Evolutionary conservation across 2,888 invertebrate species (phyloP).

Genomic region (Anodontia alba): DNA sequence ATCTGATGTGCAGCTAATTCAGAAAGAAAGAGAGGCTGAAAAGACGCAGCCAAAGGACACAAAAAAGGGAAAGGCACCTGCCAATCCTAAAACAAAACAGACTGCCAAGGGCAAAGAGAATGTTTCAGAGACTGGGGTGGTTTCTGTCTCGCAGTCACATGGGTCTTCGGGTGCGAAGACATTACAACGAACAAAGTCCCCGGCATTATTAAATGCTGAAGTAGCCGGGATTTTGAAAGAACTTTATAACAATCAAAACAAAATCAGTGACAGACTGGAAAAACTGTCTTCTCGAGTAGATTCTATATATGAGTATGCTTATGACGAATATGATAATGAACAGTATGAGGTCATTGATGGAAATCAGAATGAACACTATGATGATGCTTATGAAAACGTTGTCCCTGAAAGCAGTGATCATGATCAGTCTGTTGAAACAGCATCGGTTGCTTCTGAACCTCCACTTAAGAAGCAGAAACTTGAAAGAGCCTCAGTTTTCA

Average conservation of each 20-base stretch:
- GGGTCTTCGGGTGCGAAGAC: no score
- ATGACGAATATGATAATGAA: not conserved
- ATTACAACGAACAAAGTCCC: not conserved
- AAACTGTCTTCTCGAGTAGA: not conserved
- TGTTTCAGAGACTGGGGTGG: not conserved
- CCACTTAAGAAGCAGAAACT: not conserved
- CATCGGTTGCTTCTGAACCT: not conserved
- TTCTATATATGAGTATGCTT: not conserved
- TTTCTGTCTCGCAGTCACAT: not conserved
- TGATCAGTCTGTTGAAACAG: not conserved
- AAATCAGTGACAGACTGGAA: not conserved
- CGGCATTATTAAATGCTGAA: not conserved
- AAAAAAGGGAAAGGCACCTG: no score
- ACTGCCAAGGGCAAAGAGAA: not conserved
- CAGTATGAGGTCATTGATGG: not conserved
- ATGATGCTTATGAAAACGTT: not conserved
- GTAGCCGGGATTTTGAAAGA: not conserved
- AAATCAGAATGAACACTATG: not conserved
- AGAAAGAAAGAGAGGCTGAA: not conserved
- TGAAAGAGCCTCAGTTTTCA: slow-evolving; percentile 7
- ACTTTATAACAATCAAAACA: not conserved
- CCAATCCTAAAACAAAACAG: not conserved
- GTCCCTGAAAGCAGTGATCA: not conserved
- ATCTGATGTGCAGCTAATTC: not conserved
- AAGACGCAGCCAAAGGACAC: not conserved